Percentiles rank a stretch among this genome's conserved stretches.
Conservation (phyloP, 2,888 invertebrate species). For the Craniophora ligustri region DNA sequence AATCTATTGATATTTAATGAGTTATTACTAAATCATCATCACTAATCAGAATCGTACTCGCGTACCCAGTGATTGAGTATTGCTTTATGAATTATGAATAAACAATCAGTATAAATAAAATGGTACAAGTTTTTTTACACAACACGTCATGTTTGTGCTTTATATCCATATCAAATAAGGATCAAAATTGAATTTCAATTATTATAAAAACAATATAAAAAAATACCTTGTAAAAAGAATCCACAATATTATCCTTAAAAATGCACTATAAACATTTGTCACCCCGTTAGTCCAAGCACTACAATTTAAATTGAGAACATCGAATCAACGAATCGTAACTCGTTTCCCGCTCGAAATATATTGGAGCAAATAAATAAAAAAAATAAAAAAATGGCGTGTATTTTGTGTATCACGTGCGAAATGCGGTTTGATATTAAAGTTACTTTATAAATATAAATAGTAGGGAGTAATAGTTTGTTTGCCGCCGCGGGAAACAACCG, state of each 20-base stretch:
- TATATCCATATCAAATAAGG: neutral
- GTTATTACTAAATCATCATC: constrained; percentile 28
- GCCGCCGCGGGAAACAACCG: constrained; percentile 78
- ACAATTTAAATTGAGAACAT: constrained; percentile 72
- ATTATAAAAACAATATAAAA: no score
- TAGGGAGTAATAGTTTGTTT: constrained; percentile 61
- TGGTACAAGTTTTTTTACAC: constrained; percentile 22
- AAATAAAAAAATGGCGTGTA: constrained; percentile 55
- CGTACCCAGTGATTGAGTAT: constrained; percentile 16
- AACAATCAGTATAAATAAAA: constrained; percentile 13
- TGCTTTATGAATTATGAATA: constrained; percentile 33
- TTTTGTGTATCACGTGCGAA: constrained; percentile 58
- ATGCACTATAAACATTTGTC: constrained; percentile 68
- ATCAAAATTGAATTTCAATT: neutral
- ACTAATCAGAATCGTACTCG: constrained; percentile 26
- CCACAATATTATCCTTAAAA: constrained; percentile 69
- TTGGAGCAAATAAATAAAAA: constrained; percentile 51
- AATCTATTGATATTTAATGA: constrained; percentile 39
- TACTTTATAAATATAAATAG: constrained; percentile 53
- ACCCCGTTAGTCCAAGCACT: constrained; percentile 70
- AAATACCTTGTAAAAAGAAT: constrained; percentile 71
- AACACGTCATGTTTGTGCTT: constrained; percentile 3
- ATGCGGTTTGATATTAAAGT: constrained; percentile 52
- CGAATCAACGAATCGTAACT: constrained; percentile 63
- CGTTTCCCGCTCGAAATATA: constrained; percentile 70